These are phyloP conservation scores for Drosophila tripunctata DNA, from an alignment of 2,888 invertebrate species.

Conservation along the genomic window DNA sequence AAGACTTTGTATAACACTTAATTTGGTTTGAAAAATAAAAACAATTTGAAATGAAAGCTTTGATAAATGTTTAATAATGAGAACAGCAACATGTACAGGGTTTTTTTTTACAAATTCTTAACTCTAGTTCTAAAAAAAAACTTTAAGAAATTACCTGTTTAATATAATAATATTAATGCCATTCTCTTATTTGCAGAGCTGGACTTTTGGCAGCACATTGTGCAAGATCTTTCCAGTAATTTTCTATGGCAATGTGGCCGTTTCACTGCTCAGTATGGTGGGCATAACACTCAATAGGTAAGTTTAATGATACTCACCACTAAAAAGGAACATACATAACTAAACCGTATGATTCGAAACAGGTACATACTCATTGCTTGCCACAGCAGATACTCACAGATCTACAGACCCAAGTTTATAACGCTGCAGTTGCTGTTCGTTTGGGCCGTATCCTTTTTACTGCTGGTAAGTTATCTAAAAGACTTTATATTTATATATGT, in stretches of 20 bases:
- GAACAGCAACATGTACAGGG: too few species aligned
- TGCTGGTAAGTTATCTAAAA: constrained; percentile 86
- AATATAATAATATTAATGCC: background rate
- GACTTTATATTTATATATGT: background rate
- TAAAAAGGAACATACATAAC: background rate
- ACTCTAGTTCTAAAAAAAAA: too few species aligned
- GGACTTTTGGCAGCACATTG: constrained; percentile 91
- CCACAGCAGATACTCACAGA: constrained; percentile 90
- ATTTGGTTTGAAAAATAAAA: too few species aligned
- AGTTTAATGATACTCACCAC: too few species aligned
- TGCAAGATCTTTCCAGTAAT: constrained; percentile 94
- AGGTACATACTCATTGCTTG: constrained; percentile 94
- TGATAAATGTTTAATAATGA: background rate
- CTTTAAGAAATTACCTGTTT: too few species aligned
- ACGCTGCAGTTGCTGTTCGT: constrained; percentile 91
- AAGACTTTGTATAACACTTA: too few species aligned
- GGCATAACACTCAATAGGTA: constrained; percentile 95
- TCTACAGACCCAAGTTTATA: constrained; percentile 91
- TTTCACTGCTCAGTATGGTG: constrained; percentile 94
- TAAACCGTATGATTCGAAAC: constrained; percentile 83
- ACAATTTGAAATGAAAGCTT: too few species aligned
- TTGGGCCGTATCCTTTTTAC: constrained; percentile 91
- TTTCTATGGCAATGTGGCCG: constrained; percentile 95
- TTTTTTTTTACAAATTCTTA: too few species aligned
- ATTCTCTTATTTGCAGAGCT: constrained; percentile 84